Conservation (phyloP, 2,888 invertebrate genomes). For the Microchrysa polita region DNA sequence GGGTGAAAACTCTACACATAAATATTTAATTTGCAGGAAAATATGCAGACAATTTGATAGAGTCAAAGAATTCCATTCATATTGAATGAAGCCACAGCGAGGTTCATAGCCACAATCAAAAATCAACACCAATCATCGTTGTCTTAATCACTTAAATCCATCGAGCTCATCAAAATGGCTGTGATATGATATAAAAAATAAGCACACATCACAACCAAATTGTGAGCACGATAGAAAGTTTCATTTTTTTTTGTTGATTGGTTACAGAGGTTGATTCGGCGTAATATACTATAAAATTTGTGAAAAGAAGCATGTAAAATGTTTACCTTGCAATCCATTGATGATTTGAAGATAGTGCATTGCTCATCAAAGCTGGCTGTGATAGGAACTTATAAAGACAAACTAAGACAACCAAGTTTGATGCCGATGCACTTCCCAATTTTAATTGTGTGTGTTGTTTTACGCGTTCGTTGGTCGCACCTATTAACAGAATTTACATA, state of each 20-base stretch:
- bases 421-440: conserved; percentile 57
- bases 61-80: conserved; percentile 54
- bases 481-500: too few relatives aligned
- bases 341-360: conserved; percentile 54
- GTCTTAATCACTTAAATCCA: conserved; percentile 46
- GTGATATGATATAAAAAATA: conserved; percentile 60
- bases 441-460: too few relatives aligned
- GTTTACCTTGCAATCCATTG: not conserved
- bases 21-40: too few relatives aligned
- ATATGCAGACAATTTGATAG: not conserved
- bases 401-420: conserved; percentile 63
- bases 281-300: too few relatives aligned
- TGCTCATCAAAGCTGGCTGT: conserved; percentile 66
- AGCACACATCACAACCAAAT: conserved; percentile 65
- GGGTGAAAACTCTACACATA: too few relatives aligned
- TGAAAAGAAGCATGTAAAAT: not conserved
- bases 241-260: too few relatives aligned
- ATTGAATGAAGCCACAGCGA: too few relatives aligned
- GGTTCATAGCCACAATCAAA: too few relatives aligned
- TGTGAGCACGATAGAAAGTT: conserved; percentile 61
- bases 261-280: too few relatives aligned
- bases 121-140: too few relatives aligned
- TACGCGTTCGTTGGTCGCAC: too few relatives aligned
- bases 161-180: conserved; percentile 65
- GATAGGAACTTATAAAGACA: conserved; percentile 60